Base-by-base conservation (phyloP, 2,797 vertebrate species). In the Capromys pilorides region DNA sequence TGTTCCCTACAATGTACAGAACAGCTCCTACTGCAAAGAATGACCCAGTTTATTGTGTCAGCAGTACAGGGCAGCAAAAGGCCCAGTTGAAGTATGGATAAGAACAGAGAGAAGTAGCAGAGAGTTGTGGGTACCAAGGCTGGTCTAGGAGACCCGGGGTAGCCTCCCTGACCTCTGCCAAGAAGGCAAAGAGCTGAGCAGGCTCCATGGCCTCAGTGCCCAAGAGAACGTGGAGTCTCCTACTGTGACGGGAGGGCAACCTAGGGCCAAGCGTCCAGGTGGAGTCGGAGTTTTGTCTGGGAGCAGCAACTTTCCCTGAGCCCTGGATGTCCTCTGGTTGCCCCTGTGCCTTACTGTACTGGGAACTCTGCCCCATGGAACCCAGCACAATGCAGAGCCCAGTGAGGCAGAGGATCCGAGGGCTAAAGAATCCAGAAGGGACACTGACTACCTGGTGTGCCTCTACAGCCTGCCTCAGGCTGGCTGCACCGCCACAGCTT, bases 1-100 rank as follows among this genome's bases (percentile, higher is more conserved):
- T 69, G 66, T 33, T 7, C 0, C n/a, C 16, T 1, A 2, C 49
- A 10, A 4, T 0, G 3, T 13, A 0, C 75, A 66, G 31, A 11
- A 21, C 61, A 36, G 13, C 54, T 54, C 94, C n/a, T 28, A 18
- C 7, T 0, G 2, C n/a, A 24, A 80, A 26, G 71, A 41, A 33
- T 45, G 4, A 4, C 16, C 41, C 1, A 0, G 54, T 22, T n/a
- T 83, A 14, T 18, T 39, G 33, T 45, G 26, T 36, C 66, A 28
- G 4, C 5, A 5, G 10, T 19, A 21, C 78, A 0, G 71, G 39
- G 33, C 2, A 6, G 24, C 54, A 54, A 54, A 36, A n/a, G 6
- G 13, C 39, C 66, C 61, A 61, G 13, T 36, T 61, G 39, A 45
- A 62, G 7, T 6, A 71, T 9, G 5, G 49, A 18, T 21, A 26